Percentiles rank a stretch among this genome's conserved stretches.
Conservation (phyloP, 2,797 vertebrate species). For the Lepilemur septentrionalis region DNA sequence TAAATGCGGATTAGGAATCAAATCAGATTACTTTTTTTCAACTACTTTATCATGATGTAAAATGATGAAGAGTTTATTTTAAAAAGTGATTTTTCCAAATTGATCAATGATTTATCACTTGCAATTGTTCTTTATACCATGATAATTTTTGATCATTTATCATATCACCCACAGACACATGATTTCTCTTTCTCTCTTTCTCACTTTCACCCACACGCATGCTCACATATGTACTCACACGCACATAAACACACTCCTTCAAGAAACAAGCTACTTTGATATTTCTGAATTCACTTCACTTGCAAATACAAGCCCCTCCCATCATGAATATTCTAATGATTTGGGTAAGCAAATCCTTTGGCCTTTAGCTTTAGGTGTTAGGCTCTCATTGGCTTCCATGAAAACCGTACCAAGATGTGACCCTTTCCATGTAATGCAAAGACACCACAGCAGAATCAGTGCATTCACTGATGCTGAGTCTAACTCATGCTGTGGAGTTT, state of each 20-base stretch:
- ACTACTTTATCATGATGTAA: conserved; percentile 15
- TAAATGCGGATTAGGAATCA: background rate
- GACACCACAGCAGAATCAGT: background rate
- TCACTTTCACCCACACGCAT: background rate
- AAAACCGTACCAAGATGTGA: background rate
- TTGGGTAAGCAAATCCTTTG: background rate
- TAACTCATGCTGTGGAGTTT: background rate
- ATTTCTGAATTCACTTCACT: conserved; percentile 4
- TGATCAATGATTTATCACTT: background rate
- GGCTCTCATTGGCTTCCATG: background rate
- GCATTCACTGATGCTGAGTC: background rate
- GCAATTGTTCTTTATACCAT: background rate
- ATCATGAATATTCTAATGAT: background rate
- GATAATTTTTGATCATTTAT: background rate
- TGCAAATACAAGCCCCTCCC: background rate
- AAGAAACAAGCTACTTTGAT: background rate
- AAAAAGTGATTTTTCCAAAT: background rate
- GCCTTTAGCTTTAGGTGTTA: background rate
- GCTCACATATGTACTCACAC: background rate
- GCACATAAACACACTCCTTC: background rate
- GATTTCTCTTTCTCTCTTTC: background rate
- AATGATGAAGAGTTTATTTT: background rate
- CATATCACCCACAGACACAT: background rate
- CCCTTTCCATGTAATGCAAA: background rate
- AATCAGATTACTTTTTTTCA: background rate